These are phyloP conservation scores for Uropsilus gracilis DNA, from an alignment of 2,113 vertebrate species.

Conservation along the genomic window DNA sequence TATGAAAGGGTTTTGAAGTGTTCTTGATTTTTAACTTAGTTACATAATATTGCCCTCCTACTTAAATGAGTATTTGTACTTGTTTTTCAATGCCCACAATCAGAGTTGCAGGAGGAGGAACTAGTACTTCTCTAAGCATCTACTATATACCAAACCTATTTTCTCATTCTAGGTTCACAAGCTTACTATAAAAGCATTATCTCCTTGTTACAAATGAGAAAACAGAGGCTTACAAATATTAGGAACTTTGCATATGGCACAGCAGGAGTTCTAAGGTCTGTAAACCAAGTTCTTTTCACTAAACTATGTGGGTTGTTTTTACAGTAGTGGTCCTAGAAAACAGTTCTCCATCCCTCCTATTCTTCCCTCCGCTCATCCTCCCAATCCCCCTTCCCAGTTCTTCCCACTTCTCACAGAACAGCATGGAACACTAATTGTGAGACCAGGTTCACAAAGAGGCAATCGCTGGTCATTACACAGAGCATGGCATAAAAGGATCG, in stretches of 20 bases:
- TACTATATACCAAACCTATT: conserved; percentile 21
- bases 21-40: conserved; percentile 44
- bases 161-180: background rate
- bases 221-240: background rate
- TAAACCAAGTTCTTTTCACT: conserved; percentile 13
- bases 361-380: background rate
- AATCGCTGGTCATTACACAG: background rate
- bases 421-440: conserved; percentile 6
- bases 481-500: background rate
- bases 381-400: background rate
- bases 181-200: conserved; percentile 1
- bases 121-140: conserved; percentile 53
- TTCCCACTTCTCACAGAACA: background rate
- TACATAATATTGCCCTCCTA: conserved; percentile 6
- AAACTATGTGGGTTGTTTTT: background rate
- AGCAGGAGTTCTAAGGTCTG: background rate
- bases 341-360: background rate
- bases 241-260: background rate
- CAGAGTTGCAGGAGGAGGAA: background rate
- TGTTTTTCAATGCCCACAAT: conserved; percentile 1
- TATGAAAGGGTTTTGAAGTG: conserved; percentile 14
- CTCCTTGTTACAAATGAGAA: background rate
- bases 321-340: background rate
- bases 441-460: background rate
- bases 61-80: conserved; percentile 11